These are phyloP conservation scores for Melolontha melolontha DNA, from an alignment of 2,888 invertebrate species.

Conservation along the genomic window DNA sequence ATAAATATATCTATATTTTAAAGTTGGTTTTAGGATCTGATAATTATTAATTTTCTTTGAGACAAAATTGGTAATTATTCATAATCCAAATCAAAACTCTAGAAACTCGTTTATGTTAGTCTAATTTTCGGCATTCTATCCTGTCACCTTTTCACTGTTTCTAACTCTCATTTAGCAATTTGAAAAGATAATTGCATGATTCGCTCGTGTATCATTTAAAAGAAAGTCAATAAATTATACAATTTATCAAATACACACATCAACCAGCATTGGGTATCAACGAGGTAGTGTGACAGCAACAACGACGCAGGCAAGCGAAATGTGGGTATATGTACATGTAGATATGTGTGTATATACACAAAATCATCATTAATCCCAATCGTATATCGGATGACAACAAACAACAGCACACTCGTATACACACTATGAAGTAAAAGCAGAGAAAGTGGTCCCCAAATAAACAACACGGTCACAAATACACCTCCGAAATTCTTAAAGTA, in stretches of 20 bases:
- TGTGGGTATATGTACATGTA: neutral
- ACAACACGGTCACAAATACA: constrained; percentile 14
- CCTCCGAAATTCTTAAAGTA: constrained; percentile 23
- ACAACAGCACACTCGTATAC: neutral
- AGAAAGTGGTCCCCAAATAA: constrained; percentile 37
- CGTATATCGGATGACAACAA: constrained; percentile 26
- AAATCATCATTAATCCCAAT: constrained; percentile 14
- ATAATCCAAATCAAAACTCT: no score
- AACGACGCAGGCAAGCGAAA: no score
- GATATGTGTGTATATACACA: neutral
- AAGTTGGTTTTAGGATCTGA: no score
- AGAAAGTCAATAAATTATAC: constrained; percentile 26
- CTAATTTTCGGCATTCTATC: neutral
- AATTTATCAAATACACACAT: constrained; percentile 11
- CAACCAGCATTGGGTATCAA: no score
- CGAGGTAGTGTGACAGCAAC: no score
- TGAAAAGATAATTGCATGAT: constrained; percentile 7
- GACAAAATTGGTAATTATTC: no score
- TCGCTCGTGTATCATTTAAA: constrained; percentile 1
- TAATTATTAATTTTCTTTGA: no score
- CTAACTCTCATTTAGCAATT: neutral
- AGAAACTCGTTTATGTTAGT: no score
- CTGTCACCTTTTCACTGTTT: neutral
- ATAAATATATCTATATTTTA: no score
- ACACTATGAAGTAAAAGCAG: constrained; percentile 28